phyloP scores from a whole-genome alignment of 2,888 invertebrate genomes.

The Drosophila colorata region DNA sequence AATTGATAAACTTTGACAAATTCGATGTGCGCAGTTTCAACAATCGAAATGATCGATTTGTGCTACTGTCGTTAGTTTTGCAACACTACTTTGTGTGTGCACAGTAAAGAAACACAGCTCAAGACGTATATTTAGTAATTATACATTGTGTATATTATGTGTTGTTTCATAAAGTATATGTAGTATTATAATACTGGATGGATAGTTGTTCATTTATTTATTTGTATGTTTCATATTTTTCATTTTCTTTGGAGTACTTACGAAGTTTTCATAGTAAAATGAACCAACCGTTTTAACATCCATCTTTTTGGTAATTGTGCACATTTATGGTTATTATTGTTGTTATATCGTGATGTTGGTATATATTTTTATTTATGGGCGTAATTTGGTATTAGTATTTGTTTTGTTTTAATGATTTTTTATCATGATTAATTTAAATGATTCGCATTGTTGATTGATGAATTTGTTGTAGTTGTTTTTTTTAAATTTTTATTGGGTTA shows the following conservation, averaged over 20 bases:
- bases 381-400: constrained; percentile 58
- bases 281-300: constrained; percentile 98
- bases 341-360: constrained; percentile 19
- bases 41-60: not conserved
- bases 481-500: constrained; percentile 46
- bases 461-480: constrained; percentile 42
- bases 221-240: constrained; percentile 26
- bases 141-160: constrained; percentile 14
- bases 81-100: not conserved
- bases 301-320: constrained; percentile 89
- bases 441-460: constrained; percentile 55
- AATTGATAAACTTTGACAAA: too few relatives aligned
- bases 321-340: constrained; percentile 47
- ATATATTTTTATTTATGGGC: constrained; percentile 36
- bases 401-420: constrained; percentile 36
- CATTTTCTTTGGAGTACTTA: constrained; percentile 88
- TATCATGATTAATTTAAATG: constrained; percentile 39
- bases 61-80: not conserved
- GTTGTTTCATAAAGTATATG: constrained; percentile 19
- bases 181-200: constrained; percentile 41
- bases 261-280: constrained; percentile 98
- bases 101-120: constrained; percentile 12
- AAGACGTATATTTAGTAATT: constrained; percentile 5
- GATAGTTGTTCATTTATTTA: constrained; percentile 47
- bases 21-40: too few relatives aligned